Base-by-base conservation (phyloP, 2,888 invertebrate genomes). In the Ectobius pallidus region DNA sequence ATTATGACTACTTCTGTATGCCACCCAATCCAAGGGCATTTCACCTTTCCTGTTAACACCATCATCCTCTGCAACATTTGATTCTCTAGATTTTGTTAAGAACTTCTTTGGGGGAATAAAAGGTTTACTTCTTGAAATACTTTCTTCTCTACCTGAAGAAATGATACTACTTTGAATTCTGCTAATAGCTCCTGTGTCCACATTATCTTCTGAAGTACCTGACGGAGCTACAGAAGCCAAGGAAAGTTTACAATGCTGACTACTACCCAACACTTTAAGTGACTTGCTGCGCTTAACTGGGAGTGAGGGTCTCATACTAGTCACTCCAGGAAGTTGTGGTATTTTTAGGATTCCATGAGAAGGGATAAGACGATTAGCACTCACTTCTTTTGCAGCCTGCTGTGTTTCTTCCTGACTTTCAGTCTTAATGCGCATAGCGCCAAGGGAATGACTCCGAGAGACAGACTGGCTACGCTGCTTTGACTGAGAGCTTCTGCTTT, bases 221-320 rank as follows among this genome's bases (percentile, higher is more conserved):
- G 11, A 7, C 9, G 65, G 7, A 27, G 46, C 18, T 44, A 65
- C 9, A 27, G 65, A 25, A 46, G 75, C 72, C 22, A 77, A 63
- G 27, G 78, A 77, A 22, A 79, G 71, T 63, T 76, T 78, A 39
- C 70, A 73, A 9, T 73, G 71, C 20, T 78, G 78, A 27, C 75
- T 75, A 76, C 69, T 72, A 46, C 76, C 73, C 32, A 76, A 34
- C 2, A 80, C 79, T 78, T 82, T 82, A 30, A 83, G 76, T 14
- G 83, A 83, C 76, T 83, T 83, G 77, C 83, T 83, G 34, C 83
- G 77, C 73, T 82, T 83, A 20, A 83, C 79, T 3, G 81, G 79
- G 30, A 81, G 74, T 46, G 77, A 77, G 4, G 81, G 81, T 65
- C 79, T 79, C 11, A 76, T 70, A 16, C 18, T 30, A 4, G 61